A percentile compares a stretch with the other conserved stretches of the same genome.
These are phyloP conservation scores for Mugil cephalus DNA, from an alignment of 2,113 vertebrate species.

Conservation along the genomic window DNA sequence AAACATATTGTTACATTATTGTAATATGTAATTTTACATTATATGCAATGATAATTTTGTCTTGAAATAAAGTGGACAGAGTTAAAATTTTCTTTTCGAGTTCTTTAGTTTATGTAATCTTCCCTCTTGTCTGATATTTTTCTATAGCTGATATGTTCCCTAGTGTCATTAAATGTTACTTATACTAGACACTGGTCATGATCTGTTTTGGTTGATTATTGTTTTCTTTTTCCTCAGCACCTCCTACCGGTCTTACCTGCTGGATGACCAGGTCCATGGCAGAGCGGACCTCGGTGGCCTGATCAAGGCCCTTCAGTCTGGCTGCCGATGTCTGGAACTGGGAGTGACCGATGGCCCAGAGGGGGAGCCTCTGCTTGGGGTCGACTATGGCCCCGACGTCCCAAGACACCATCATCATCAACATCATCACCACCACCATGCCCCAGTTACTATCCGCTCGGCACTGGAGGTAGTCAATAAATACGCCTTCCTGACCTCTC, in stretches of 20 bases:
- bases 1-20: conserved; percentile 5
- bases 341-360: conserved; percentile 94
- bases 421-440: conserved; percentile 79
- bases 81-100: too few species aligned
- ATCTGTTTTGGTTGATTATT: background rate
- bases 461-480: conserved; percentile 95
- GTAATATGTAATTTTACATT: too few species aligned
- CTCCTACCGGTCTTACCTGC: conserved; percentile 95
- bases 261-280: conserved; percentile 94
- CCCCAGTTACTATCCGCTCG: conserved; percentile 86
- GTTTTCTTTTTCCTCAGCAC: conserved; percentile 73
- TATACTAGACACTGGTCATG: background rate
- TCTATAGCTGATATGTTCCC: too few species aligned
- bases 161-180: too few species aligned
- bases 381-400: conserved; percentile 85
- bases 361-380: conserved; percentile 93
- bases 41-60: too few species aligned
- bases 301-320: conserved; percentile 90
- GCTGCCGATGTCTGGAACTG: conserved; percentile 94
- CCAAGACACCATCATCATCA: conserved; percentile 79
- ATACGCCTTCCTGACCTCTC: conserved; percentile 93
- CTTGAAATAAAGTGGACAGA: too few species aligned
- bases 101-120: too few species aligned
- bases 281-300: conserved; percentile 93
- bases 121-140: too few species aligned